Conservation (phyloP, 2,797 vertebrate genomes). For the Erethizon dorsatum region DNA sequence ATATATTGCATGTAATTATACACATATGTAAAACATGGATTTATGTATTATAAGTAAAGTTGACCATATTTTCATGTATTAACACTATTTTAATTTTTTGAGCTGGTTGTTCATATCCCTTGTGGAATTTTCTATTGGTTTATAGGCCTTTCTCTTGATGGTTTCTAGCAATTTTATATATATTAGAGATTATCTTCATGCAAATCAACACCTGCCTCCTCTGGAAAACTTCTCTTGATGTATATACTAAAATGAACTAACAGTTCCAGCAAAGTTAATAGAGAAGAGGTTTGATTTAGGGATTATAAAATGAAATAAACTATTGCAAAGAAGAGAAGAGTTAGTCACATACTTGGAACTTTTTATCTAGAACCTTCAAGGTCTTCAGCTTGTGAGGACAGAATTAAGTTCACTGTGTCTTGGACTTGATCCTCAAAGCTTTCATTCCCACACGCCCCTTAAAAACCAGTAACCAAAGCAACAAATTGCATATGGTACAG, state of each 20-base stretch:
- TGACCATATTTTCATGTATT: background rate
- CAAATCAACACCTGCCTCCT: background rate
- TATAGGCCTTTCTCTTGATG: background rate
- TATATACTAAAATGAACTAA: background rate
- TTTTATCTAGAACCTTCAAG: background rate
- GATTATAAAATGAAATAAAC: background rate
- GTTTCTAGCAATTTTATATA: background rate
- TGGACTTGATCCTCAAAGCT: background rate
- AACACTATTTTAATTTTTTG: background rate
- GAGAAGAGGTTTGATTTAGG: background rate
- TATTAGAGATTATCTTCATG: background rate
- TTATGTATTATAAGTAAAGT: background rate
- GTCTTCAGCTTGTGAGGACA: background rate
- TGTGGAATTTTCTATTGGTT: background rate
- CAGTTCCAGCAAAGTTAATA: background rate
- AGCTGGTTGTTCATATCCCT: background rate
- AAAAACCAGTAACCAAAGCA: background rate
- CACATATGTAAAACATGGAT: background rate
- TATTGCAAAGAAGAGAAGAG: background rate
- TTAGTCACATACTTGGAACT: background rate
- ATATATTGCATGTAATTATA: background rate
- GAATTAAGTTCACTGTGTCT: background rate
- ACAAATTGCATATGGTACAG: background rate
- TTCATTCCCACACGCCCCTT: background rate
- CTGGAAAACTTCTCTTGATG: background rate